A percentile compares a stretch with the other conserved stretches of the same genome.
Evolutionary conservation across 92 coral and sea anemone genomes (phyloP).

Genomic region (Nematostella vectensis): DNA sequence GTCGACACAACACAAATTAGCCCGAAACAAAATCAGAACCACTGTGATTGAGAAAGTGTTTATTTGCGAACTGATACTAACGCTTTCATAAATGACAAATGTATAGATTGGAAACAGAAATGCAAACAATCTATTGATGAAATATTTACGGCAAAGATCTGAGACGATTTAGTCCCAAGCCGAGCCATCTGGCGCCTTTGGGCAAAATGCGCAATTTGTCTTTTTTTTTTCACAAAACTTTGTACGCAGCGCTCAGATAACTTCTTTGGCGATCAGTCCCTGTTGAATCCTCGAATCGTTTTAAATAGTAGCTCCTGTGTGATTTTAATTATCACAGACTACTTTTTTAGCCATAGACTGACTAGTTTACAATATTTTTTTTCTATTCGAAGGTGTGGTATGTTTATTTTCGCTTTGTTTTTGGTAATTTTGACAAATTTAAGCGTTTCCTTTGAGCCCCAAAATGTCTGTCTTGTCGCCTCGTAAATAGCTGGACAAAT

Average conservation of each 20-base stretch:
- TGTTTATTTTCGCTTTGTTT: not conserved
- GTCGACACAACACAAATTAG: not conserved
- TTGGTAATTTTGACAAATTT: not conserved
- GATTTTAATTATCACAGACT: no score
- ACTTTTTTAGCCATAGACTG: no score
- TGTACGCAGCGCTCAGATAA: no score
- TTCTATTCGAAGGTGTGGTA: constrained; percentile 3
- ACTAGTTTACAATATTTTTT: no score
- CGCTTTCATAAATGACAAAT: constrained; percentile 19
- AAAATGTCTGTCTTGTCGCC: constrained; percentile 3
- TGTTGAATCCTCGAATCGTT: no score
- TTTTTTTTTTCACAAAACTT: no score
- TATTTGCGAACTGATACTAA: constrained; percentile 19
- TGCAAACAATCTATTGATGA: constrained; percentile 17
- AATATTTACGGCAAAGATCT: constrained; percentile 21
- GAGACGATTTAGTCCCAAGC: no score
- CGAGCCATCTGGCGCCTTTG: no score
- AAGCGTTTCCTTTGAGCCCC: not conserved
- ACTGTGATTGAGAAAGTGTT: not conserved
- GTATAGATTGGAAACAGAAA: not conserved
- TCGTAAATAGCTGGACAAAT: constrained; percentile 4
- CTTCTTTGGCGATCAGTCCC: no score
- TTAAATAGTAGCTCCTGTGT: no score
- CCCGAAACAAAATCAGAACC: not conserved
- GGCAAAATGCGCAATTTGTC: no score